Evolutionary conservation across 1,140 invertebrate species (phyloP).

Genomic region (Papilio glaucus): DNA sequence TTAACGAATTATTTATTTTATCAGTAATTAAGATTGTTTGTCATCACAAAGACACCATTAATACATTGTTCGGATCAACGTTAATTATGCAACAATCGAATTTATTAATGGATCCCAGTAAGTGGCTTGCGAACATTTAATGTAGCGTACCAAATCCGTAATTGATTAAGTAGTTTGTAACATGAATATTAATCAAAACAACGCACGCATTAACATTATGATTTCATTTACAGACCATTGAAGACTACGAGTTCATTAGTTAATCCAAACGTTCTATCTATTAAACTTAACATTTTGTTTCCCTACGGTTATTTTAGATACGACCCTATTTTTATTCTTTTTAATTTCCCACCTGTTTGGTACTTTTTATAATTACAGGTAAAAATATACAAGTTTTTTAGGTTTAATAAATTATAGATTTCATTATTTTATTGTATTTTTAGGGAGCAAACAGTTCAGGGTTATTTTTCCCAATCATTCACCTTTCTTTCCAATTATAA

Average conservation of each 20-base stretch:
- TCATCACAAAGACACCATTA: background rate
- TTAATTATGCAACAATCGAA: slow-evolving; percentile 1
- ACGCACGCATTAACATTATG: background rate
- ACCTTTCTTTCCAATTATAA: no score
- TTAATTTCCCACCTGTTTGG: no score
- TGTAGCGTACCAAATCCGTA: slow-evolving; percentile 21
- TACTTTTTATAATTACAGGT: no score
- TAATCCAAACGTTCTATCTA: no score
- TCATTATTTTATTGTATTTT: no score
- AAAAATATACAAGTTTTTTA: no score
- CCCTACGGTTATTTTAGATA: no score
- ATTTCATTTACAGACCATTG: background rate
- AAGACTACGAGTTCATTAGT: background rate
- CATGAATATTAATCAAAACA: slow-evolving; percentile 31
- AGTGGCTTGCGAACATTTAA: slow-evolving; percentile 21
- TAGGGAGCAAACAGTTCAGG: no score
- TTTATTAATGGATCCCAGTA: slow-evolving; percentile 34
- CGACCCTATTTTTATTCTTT: no score
- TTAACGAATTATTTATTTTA: background rate
- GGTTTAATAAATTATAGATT: no score
- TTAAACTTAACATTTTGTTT: no score
- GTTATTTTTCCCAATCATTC: no score
- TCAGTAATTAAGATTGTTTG: background rate
- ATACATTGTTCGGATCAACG: background rate
- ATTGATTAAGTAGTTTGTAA: slow-evolving; percentile 30